A percentile compares a stretch with the other conserved stretches of the same genome.
phyloP scores from a whole-genome alignment of 2,113 vertebrate genomes.

The Lophochroa leadbeateri region DNA sequence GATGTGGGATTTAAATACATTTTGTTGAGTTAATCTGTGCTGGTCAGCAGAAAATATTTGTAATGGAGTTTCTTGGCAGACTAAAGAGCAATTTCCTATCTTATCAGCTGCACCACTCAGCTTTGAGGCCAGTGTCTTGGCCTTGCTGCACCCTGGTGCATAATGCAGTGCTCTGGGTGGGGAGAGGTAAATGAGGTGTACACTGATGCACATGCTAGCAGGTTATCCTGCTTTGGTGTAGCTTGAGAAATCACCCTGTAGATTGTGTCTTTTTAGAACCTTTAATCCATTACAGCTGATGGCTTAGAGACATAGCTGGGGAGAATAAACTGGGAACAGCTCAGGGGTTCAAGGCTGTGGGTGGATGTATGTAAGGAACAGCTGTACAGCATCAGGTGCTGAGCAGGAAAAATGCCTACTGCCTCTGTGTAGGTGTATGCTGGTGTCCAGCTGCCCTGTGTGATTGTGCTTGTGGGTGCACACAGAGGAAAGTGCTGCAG shows the following conservation, averaged over 20 bases:
- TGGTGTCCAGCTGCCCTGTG: neutral
- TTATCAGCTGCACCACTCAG: neutral
- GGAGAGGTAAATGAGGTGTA: neutral
- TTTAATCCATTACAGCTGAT: neutral
- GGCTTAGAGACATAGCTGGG: neutral
- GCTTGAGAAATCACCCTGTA: neutral
- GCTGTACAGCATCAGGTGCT: neutral
- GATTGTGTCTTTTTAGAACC: neutral
- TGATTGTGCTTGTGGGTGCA: neutral
- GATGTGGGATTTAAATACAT: constrained; percentile 4
- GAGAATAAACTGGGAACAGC: neutral
- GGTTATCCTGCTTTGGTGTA: neutral
- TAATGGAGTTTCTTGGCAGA: neutral
- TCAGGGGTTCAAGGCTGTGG: neutral
- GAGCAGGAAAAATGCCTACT: neutral
- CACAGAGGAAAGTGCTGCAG: neutral
- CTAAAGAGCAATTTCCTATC: constrained; percentile 4
- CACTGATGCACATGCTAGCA: accelerated
- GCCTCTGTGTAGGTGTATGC: neutral
- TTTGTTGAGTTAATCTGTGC: constrained; percentile 18
- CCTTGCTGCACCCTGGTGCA: neutral
- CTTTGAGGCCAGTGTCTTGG: neutral
- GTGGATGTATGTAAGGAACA: neutral
- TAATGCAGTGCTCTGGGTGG: neutral
- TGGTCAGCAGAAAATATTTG: constrained; percentile 15